Evolutionary conservation across 2,797 vertebrate species (phyloP), one percentile per base, ranked within the genome.

Genomic region (Spheniscus humboldti): DNA sequence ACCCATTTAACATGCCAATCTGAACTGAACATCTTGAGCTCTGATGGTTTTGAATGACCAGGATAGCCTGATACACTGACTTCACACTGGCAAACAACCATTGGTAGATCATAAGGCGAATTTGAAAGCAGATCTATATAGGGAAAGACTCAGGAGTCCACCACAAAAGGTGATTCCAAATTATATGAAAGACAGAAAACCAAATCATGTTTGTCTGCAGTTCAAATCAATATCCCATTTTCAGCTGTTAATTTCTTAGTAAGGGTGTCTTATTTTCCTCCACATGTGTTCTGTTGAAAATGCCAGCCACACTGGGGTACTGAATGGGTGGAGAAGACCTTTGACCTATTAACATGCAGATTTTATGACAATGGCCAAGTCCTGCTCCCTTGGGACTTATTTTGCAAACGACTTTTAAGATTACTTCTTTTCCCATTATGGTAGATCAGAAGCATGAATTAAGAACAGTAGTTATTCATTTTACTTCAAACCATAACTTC

Each of bases 211-310:
- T 74, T 74, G 63, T 91, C 92, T 84, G 86, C 39, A 76, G 77
- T 67, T 93, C 27, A 91, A 94, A 93, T 96, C 94, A 85, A 97
- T 97, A 96, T 89, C 68, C 94, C 59, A 96, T 96, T 95, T 96
- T 93, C 91, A 96, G 78, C 75, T 89, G 41, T 89, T 94, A 93
- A 95, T 97, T 96, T 96, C 71, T 33, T 76, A 95, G 63, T 79
- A 94, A 89, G 73, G 63, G 53, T 37, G 35, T 94, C 68, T 92
- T 94, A 85, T 59, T 94, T 91, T 94, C 77, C 94, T 89, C 95
- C 9, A 10, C 86, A 91, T 94, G 91, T 83, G 90, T 92, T 82
- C 84, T 87, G 68, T 53, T 80, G 91, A 93, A 96, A 94, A 91
- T 74, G 56, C 52, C 78, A 89, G 89, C 48, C 56, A 71, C 64